Percentiles rank a stretch among this genome's conserved stretches.
Evolutionary conservation across 2,888 invertebrate genomes (phyloP).

Genomic region (Galeopsomyia nigrocyanea): DNA sequence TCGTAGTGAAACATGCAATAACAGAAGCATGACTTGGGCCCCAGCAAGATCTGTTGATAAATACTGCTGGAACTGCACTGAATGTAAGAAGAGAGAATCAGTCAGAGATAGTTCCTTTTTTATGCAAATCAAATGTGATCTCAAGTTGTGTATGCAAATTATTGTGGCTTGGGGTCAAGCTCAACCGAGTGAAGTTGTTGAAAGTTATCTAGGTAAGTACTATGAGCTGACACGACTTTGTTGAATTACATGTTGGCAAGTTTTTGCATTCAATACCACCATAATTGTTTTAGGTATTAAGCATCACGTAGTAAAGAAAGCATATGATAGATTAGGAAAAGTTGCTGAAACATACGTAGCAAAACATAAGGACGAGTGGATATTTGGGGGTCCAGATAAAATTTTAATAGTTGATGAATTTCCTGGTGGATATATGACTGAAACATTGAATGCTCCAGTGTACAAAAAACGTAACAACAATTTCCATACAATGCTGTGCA

Average conservation of each 20-base stretch:
- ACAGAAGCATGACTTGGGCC: slow-evolving; percentile 68
- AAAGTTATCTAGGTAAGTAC: slow-evolving; percentile 72
- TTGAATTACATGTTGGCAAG: slow-evolving; percentile 29
- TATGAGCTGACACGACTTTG: slow-evolving; percentile 8
- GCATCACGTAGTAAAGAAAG: slow-evolving; percentile 71
- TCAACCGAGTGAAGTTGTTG: slow-evolving; percentile 71
- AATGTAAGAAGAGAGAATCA: slow-evolving; percentile 68
- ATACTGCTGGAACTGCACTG: slow-evolving; percentile 71
- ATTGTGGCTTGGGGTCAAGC: slow-evolving; percentile 78
- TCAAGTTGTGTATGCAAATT: slow-evolving; percentile 74
- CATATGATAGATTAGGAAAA: slow-evolving; percentile 74
- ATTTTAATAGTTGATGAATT: slow-evolving; percentile 78
- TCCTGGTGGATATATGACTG: slow-evolving; percentile 75
- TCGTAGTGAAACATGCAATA: slow-evolving; percentile 66
- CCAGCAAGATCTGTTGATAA: slow-evolving; percentile 71
- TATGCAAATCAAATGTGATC: slow-evolving; percentile 74
- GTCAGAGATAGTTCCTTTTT: slow-evolving; percentile 74
- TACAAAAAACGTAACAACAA: slow-evolving; percentile 71
- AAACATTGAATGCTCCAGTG: slow-evolving; percentile 69
- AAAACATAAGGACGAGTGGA: slow-evolving; percentile 70
- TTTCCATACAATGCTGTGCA: slow-evolving; percentile 74
- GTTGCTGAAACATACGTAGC: slow-evolving; percentile 69
- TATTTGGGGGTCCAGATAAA: slow-evolving; percentile 72
- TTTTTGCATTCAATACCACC: slow-evolving; percentile 24
- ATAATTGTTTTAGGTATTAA: slow-evolving; percentile 71